Evolutionary conservation across 2,888 invertebrate species (phyloP), one percentile per base, ranked within the genome.

Genomic region (Chalcosyrphus nemorum): DNA sequence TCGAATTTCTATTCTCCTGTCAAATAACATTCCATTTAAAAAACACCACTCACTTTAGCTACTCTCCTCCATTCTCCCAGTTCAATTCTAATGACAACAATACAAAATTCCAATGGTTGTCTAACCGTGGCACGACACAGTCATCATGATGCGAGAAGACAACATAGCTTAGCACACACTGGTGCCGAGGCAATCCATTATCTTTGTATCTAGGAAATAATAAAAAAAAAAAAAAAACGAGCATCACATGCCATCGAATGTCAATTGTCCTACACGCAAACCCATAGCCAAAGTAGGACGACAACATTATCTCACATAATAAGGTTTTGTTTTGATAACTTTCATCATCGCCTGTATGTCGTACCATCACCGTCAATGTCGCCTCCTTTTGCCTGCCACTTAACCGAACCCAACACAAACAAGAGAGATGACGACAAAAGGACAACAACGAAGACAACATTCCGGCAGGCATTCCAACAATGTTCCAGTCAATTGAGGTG

Each of bases 321-420:
- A 74, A 80, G 61, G 66, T 66, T 80, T 66, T 80, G 61, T 61
- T 80, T 61, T 74, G 54, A 29, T 80, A 68, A 80, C 66, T 80
- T 61, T 24, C 35, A 72, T 45, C 65, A 41, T 43, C 35, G 27
- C 35, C 24, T n/a, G n/a, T n/a, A n/a, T n/a, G n/a, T n/a, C n/a
- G n/a, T n/a, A 38, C 41, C 41, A 24, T n/a, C 11, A 43, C 43
- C 43, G 41, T 15, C 27, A 35, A 11, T 17, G 43, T 13, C 29
- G 13, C 19, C 21, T 13, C n/a, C 29, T 29, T 32, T 17, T n/a
- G n/a, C n/a, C n/a, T 13, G 52, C 38, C 50, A 50, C 35, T 50
- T 32, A 50, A 19, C 47, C 9, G 7, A 21, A 29, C 32, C 52
- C n/a, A n/a, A n/a, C n/a, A n/a, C n/a, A n/a, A 17, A 35, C 50